phyloP scores from a whole-genome alignment of 64 coral and sea anemone species.

The Dendronephthya gigantea region DNA sequence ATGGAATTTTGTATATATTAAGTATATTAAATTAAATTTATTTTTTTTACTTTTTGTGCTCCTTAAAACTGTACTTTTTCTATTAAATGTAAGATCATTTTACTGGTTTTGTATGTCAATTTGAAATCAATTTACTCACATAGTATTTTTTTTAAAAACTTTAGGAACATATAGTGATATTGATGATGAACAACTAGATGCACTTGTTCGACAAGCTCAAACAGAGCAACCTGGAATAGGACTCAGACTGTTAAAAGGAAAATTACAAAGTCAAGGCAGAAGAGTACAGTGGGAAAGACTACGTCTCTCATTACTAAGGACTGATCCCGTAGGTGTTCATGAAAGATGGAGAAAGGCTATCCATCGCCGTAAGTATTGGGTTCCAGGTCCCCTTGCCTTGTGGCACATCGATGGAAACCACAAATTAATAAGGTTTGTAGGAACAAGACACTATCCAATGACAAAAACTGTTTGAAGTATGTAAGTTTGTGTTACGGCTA shows the following conservation, averaged over 20 bases:
- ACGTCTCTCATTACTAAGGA: slow-evolving; percentile 27
- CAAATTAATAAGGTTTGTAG: slow-evolving; percentile 48
- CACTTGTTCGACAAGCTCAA: slow-evolving; percentile 30
- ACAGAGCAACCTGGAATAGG: slow-evolving; percentile 38
- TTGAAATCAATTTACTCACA: too few relatives aligned
- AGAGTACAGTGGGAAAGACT: slow-evolving; percentile 43
- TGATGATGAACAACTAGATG: slow-evolving; percentile 34
- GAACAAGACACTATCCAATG: too few relatives aligned
- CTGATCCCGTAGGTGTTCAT: slow-evolving; percentile 43
- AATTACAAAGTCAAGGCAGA: slow-evolving; percentile 36
- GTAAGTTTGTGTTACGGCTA: too few relatives aligned
- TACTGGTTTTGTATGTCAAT: too few relatives aligned
- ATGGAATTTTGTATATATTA: not conserved
- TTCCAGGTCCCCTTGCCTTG: slow-evolving; percentile 32
- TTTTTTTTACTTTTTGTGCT: too few relatives aligned
- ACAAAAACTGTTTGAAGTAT: too few relatives aligned
- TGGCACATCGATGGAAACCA: slow-evolving; percentile 64
- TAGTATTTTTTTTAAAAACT: too few relatives aligned
- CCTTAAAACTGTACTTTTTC: not conserved
- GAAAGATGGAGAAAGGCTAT: slow-evolving; percentile 49
- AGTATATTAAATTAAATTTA: too few relatives aligned
- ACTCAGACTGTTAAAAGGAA: slow-evolving; percentile 40
- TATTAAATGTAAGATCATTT: not conserved
- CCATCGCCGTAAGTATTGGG: slow-evolving; percentile 38
- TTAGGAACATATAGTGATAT: slow-evolving; percentile 41